Base-by-base conservation (phyloP, 2,888 invertebrate species). In the Cosmopolites sordidus region DNA sequence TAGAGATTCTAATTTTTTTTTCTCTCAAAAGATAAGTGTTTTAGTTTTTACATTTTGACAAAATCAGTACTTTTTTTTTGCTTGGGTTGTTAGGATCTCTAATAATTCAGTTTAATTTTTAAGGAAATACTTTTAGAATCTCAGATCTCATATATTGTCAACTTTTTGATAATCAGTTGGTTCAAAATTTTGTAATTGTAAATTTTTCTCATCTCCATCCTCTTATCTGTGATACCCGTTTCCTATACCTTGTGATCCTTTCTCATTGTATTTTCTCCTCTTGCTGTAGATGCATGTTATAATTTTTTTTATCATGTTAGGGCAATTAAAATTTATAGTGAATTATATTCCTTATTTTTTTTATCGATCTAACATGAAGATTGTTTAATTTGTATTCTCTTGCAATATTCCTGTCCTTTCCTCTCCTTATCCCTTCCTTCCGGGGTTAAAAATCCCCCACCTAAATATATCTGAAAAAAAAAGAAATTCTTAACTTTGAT, bases 111-210 rank as follows among this genome's bases (percentile, higher is more conserved):
- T 55, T 61, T 60, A 48, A 46, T 59, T 58, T 65, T 58, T 63
- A 62, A 57, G 57, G 60, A 63, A 33, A 12, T 5, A 12, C 11
- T 33, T 33, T 60, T 61, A 61, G 63, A 66, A 65, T 66, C 64
- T 65, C 61, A 56, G 69, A 69, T 69, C 69, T 69, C 69, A 66
- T 59, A n/a, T n/a, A 60, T 50, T 64, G 64, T 67, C 66, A 62
- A 65, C 65, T 65, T 64, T 63, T 58, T 58, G 56, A 63, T 61
- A 57, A 58, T 54, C 30, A 39, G 33, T 54, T 41, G 38, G 41
- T 56, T 52, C 50, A 62, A 62, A 49, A 58, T 52, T 57, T 51
- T 16, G 37, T 11, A 27, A 41, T 41, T 43, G 39, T 52, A 43
- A 52, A 50, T 52, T 58, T 56, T 5, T 16, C 46, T 64, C 64